phyloP scores from a whole-genome alignment of 2,797 vertebrate genomes.

The Euthynnus affinis region DNA sequence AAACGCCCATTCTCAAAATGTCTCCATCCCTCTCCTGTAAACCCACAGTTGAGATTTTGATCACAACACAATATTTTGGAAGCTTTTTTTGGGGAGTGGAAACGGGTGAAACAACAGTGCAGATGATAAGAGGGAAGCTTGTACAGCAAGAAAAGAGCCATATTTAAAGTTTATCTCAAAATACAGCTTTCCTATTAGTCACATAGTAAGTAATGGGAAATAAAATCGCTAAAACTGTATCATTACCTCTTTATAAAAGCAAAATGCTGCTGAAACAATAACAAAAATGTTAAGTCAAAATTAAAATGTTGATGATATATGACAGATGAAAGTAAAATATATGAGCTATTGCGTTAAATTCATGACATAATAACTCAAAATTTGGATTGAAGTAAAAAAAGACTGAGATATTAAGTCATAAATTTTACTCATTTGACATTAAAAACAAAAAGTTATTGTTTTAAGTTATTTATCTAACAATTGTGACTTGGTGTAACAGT shows the following conservation, averaged over 20 bases:
- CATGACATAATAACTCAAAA: too few species aligned
- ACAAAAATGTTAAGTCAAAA: neutral
- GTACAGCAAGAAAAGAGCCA: neutral
- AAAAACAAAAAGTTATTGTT: too few species aligned
- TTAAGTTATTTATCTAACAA: too few species aligned
- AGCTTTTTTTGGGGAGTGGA: constrained; percentile 1
- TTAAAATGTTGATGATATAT: neutral
- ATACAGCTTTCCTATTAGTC: neutral
- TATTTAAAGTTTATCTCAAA: constrained; percentile 7
- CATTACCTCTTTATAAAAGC: neutral
- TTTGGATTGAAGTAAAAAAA: too few species aligned
- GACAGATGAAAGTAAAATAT: too few species aligned
- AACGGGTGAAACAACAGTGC: neutral
- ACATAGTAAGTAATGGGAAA: neutral
- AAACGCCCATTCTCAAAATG: constrained; percentile 33
- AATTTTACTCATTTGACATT: too few species aligned
- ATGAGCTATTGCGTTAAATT: too few species aligned
- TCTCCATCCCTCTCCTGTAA: constrained; percentile 4
- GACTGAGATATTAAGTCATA: too few species aligned
- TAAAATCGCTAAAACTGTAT: neutral
- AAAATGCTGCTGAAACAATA: neutral
- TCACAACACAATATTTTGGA: constrained; percentile 14
- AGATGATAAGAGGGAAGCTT: neutral
- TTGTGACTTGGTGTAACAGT: too few species aligned
- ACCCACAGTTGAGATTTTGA: neutral